Evolutionary conservation across 2,888 invertebrate species (phyloP).

Genomic region (Drosophila histrio): DNA sequence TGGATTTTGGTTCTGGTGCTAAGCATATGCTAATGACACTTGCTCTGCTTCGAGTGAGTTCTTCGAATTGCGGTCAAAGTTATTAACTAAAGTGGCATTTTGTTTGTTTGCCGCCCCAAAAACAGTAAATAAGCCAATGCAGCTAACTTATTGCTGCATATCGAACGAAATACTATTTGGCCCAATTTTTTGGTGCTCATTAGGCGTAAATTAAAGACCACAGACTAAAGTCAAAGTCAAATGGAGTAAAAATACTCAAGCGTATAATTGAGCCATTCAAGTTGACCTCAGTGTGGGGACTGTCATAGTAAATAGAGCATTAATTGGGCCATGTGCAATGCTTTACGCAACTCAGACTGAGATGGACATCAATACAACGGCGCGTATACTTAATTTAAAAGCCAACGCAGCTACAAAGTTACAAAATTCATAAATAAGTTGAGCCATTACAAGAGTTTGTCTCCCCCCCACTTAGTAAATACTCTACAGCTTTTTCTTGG

Average conservation of each 20-base stretch:
- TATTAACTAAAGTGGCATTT: constrained; percentile 70
- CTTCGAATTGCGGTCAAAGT: constrained; percentile 69
- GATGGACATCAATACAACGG: constrained; percentile 18
- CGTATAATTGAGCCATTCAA: constrained; percentile 64
- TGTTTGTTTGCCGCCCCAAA: constrained; percentile 28
- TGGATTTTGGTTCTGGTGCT: constrained; percentile 57
- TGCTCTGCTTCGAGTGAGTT: constrained; percentile 46
- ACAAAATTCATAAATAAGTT: constrained; percentile 49
- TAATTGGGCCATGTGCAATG: constrained; percentile 55
- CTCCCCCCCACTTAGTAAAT: constrained; percentile 47
- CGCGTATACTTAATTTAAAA: constrained; percentile 39
- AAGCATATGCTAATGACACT: constrained; percentile 72
- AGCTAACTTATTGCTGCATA: constrained; percentile 13
- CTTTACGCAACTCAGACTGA: neutral
- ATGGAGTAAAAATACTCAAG: constrained; percentile 56
- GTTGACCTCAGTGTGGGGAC: constrained; percentile 50
- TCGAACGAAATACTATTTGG: constrained; percentile 43
- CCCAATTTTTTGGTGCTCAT: constrained; percentile 70
- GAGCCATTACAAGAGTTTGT: constrained; percentile 67
- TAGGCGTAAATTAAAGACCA: constrained; percentile 53
- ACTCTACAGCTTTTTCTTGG: constrained; percentile 6
- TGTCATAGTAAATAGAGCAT: constrained; percentile 62
- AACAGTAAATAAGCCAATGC: constrained; percentile 49
- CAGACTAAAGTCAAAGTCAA: constrained; percentile 9
- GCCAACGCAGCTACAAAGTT: constrained; percentile 43